Percentiles rank a stretch among this genome's conserved stretches.
Conservation (phyloP, 92 coral and sea anemone species). For the Plumapathes pennacea region DNA sequence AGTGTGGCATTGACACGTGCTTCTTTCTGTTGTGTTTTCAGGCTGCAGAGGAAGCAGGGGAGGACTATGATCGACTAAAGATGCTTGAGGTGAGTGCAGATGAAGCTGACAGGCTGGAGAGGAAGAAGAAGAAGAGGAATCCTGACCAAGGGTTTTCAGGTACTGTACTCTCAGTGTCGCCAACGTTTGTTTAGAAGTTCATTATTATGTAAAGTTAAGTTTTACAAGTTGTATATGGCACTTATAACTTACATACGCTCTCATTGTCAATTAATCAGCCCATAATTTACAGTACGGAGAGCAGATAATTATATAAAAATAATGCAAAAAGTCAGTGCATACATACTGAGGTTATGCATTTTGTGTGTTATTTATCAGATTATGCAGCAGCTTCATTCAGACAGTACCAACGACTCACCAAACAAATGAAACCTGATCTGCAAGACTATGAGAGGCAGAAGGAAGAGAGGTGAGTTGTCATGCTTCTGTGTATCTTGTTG, state of each 20-base stretch:
- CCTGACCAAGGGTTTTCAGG: slow-evolving; percentile 98
- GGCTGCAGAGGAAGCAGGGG: slow-evolving; percentile 81
- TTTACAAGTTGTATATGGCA: no score
- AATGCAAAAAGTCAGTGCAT: no score
- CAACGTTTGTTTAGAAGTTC: no score
- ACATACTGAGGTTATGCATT: background rate
- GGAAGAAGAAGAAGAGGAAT: slow-evolving; percentile 83
- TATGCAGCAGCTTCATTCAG: slow-evolving; percentile 91
- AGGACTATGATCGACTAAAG: slow-evolving; percentile 88
- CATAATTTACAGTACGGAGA: no score
- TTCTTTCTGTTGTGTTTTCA: background rate
- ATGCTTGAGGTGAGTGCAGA: slow-evolving; percentile 90
- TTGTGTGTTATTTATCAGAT: slow-evolving; percentile 26
- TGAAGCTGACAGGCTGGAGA: slow-evolving; percentile 84
- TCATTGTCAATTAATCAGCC: no score
- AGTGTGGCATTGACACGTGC: background rate
- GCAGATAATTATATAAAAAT: no score
- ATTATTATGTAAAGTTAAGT: no score
- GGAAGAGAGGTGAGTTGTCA: slow-evolving; percentile 86
- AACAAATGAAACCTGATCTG: slow-evolving; percentile 91
- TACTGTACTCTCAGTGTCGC: no score
- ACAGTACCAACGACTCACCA: slow-evolving; percentile 89
- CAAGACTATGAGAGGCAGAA: slow-evolving; percentile 76
- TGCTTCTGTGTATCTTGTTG: no score
- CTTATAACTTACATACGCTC: no score